Conservation (phyloP, 2,888 invertebrate genomes). For the Ligdia adustata region DNA sequence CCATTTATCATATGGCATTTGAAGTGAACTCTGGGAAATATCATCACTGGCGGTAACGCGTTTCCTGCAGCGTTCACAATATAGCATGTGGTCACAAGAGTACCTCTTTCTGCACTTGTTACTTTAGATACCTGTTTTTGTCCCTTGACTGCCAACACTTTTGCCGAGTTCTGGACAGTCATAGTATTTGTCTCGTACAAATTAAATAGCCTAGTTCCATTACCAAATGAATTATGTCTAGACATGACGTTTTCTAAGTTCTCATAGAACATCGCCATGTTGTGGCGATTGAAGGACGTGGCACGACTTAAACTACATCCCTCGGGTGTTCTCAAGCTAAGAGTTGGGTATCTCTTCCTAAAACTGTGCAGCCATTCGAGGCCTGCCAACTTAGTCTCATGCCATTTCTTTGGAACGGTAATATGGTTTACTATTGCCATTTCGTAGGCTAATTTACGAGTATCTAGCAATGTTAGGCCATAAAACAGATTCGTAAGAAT, state of each 20-base stretch:
- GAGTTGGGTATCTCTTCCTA: neutral
- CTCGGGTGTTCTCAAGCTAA: constrained; percentile 29
- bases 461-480: neutral
- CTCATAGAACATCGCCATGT: constrained; percentile 18
- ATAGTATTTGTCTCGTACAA: too few species aligned
- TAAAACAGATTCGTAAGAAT: neutral
- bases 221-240: constrained; percentile 1
- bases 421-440: neutral
- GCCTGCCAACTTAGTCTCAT: neutral
- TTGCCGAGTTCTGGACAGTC: constrained; percentile 20
- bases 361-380: neutral
- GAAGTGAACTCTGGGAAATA: neutral
- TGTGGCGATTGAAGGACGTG: constrained; percentile 35
- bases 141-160: constrained; percentile 20
- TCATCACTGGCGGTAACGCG: neutral
- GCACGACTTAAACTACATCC: constrained; percentile 31
- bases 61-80: neutral
- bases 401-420: neutral
- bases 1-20: constrained; percentile 1
- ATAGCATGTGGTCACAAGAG: neutral
- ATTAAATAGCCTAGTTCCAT: constrained; percentile 9
- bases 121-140: constrained; percentile 23
- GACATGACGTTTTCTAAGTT: constrained; percentile 11
- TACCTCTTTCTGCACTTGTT: constrained; percentile 19
- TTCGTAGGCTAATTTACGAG: neutral